These are phyloP conservation scores for Pollenia amentaria DNA, from an alignment of 2,888 invertebrate species.

Conservation along the genomic window DNA sequence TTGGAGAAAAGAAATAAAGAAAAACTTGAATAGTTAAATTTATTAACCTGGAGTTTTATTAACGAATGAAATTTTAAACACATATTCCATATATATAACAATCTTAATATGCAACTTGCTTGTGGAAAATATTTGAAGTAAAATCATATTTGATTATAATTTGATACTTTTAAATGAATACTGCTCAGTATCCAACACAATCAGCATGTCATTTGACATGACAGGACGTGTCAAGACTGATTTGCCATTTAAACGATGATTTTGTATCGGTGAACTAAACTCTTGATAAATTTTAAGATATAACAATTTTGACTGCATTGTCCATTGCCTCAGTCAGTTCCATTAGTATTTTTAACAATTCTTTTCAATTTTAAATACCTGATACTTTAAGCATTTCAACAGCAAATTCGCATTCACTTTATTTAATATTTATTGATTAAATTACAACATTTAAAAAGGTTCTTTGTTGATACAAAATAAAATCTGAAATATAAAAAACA, in stretches of 20 bases:
- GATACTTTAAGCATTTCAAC: not conserved
- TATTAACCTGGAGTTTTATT: too few relatives aligned
- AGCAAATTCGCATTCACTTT: not conserved
- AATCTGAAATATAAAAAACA: slow-evolving; percentile 7
- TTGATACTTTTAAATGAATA: too few relatives aligned
- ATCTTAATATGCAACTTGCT: too few relatives aligned
- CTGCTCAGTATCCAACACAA: not conserved
- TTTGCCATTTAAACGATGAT: not conserved
- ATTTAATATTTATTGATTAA: slow-evolving; percentile 29
- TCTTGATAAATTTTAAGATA: slow-evolving; percentile 1
- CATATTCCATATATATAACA: too few relatives aligned
- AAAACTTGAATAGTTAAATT: too few relatives aligned
- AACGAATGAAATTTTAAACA: too few relatives aligned
- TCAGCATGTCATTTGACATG: not conserved
- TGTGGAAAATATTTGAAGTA: too few relatives aligned
- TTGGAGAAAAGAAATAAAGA: too few relatives aligned
- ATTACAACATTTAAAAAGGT: slow-evolving; percentile 26
- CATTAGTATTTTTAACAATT: slow-evolving; percentile 9
- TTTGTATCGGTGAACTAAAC: not conserved
- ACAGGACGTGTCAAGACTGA: not conserved
- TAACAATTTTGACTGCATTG: not conserved
- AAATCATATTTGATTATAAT: too few relatives aligned
- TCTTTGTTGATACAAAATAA: slow-evolving; percentile 4
- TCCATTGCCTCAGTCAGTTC: not conserved
- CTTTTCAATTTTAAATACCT: not conserved